Evolutionary conservation across 2,888 invertebrate genomes (phyloP).

Genomic region (Bruchidius siliquastri): DNA sequence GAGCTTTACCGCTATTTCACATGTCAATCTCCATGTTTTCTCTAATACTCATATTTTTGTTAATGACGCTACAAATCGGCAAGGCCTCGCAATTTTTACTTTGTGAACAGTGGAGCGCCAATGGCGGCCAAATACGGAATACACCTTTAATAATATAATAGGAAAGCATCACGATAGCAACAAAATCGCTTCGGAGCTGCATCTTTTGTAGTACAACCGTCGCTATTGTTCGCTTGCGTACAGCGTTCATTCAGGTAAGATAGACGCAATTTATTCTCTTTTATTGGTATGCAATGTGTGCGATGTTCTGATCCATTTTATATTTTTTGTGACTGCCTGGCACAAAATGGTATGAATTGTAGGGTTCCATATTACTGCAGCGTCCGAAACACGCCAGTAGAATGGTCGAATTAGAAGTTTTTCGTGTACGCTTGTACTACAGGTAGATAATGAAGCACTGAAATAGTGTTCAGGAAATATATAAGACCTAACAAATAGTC

Average conservation of each 20-base stretch:
- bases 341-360: not conserved
- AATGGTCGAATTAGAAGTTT: too few relatives aligned
- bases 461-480: too few relatives aligned
- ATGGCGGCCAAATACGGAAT: not conserved
- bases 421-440: too few relatives aligned
- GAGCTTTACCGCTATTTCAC: too few relatives aligned
- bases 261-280: not conserved
- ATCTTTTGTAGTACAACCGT: not conserved
- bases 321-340: not conserved
- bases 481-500: too few relatives aligned
- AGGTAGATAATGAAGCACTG: too few relatives aligned
- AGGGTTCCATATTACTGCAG: not conserved
- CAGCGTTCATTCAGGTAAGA: not conserved
- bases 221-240: not conserved
- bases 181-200: not conserved
- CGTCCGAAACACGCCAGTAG: not conserved
- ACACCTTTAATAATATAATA: not conserved
- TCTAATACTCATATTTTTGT: too few relatives aligned
- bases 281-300: not conserved
- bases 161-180: not conserved
- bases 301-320: not conserved
- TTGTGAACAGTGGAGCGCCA: too few relatives aligned
- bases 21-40: too few relatives aligned
- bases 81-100: too few relatives aligned
- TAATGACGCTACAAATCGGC: too few relatives aligned